Conservation (phyloP, 2,888 invertebrate species). For the Tetramorium bicarinatum region DNA sequence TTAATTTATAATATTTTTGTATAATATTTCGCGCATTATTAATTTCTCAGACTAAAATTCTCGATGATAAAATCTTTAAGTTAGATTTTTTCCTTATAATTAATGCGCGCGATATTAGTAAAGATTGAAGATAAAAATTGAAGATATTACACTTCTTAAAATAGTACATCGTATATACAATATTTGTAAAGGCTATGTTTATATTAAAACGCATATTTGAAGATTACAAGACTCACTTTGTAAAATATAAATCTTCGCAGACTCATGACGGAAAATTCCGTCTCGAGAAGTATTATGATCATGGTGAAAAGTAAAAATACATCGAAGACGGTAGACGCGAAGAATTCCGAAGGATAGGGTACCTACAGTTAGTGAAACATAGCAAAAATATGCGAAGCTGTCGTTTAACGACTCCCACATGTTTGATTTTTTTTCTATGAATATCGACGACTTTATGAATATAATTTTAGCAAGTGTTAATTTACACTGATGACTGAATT, state of each 20-base stretch:
- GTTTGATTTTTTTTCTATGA: constrained; percentile 40
- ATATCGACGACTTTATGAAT: constrained; percentile 19
- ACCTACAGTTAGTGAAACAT: constrained; percentile 38
- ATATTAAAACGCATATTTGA: constrained; percentile 15
- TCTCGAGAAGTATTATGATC: constrained; percentile 17
- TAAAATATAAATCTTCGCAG: constrained; percentile 22
- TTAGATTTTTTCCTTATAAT: not conserved
- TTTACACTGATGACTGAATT: constrained; percentile 16
- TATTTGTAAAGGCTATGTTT: not conserved
- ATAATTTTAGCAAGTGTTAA: constrained; percentile 31
- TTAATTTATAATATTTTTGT: not conserved
- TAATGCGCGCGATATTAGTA: not conserved
- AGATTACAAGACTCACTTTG: not conserved
- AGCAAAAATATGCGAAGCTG: constrained; percentile 31
- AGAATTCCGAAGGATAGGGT: constrained; percentile 31
- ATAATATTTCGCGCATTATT: not conserved
- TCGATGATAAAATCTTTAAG: not conserved
- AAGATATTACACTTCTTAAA: not conserved
- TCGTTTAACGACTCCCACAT: constrained; percentile 26
- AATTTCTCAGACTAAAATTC: not conserved
- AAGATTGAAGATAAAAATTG: not conserved
- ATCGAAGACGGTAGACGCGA: constrained; percentile 39
- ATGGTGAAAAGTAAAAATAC: constrained; percentile 47
- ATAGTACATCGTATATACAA: not conserved
- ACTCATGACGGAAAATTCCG: constrained; percentile 29